Percentiles rank a stretch among this genome's conserved stretches.
Evolutionary conservation across 2,113 vertebrate genomes (phyloP).

Genomic region (Glaucomys volans): DNA sequence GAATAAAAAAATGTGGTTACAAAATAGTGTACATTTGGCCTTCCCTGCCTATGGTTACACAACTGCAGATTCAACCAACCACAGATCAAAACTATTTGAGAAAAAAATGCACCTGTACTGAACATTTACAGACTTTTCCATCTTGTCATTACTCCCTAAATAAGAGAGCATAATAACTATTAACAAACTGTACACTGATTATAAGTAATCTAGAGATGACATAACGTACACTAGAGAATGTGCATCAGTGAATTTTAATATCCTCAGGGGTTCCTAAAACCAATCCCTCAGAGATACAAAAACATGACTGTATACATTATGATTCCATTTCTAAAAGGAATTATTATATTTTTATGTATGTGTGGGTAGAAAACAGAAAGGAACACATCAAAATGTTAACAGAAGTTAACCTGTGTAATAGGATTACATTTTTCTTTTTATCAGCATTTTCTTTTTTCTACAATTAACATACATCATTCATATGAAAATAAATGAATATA

Average conservation of each 20-base stretch:
- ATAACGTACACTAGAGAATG: not conserved
- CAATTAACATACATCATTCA: not conserved
- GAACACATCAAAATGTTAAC: not conserved
- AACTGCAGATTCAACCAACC: not conserved
- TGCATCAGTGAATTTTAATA: not conserved
- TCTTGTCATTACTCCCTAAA: not conserved
- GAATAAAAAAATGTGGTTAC: not conserved
- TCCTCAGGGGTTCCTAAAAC: not conserved
- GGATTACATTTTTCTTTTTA: constrained; percentile 28
- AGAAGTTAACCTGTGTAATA: not conserved
- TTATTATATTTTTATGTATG: not conserved
- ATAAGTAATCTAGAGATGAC: not conserved
- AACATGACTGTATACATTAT: not conserved
- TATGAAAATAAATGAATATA: not conserved
- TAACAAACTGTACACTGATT: not conserved
- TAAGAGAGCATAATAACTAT: not conserved
- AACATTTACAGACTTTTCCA: not conserved
- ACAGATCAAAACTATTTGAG: not conserved
- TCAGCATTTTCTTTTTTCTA: not conserved
- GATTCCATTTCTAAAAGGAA: not conserved
- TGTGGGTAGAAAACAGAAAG: not conserved
- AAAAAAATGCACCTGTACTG: not conserved
- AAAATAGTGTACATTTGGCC: not conserved
- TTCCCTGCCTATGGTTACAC: not conserved
- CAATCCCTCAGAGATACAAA: too few species aligned